Evolutionary conservation across 2,797 vertebrate genomes (phyloP), one percentile per base, ranked within the genome.

Genomic region (Fistularia tabacaria): DNA sequence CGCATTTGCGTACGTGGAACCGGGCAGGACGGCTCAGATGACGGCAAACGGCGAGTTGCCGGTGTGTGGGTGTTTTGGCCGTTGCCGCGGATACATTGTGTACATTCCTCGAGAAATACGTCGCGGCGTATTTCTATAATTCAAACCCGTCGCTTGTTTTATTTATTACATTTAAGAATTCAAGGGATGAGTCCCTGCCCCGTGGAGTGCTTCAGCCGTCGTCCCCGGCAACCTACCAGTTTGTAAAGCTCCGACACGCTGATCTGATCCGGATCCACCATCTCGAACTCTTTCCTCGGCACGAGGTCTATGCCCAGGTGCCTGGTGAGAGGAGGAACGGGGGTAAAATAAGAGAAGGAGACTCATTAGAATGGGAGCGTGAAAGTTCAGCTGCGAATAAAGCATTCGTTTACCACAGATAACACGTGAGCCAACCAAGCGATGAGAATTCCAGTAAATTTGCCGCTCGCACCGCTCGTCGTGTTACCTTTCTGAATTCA

Each of bases 211-310:
- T 56, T 64, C 10, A 45, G 69, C 36, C 67, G 59, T 38, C 63
- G 59, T 54, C 10, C 12, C 36, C 36, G 1, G 12, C 15, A 46
- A 78, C 81, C 6, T 82, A 98, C 97, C 95, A 99, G 94, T 91
- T 99, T 99, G 88, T 99, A 98, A 53, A 99, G 92, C 75, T 99
- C 97, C 37, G 97, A 97, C 68, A 98, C 90, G 54, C 97, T 99
- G 89, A 99, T 97, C 81, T 97, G 94, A 82, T 99, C 97, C 3
- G 94, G 92, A 82, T 99, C 97, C 84, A 98, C 95, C 81, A 97
- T 96, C 85, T 98, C 96, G 84, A 99, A 99, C 81, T 99, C 97
- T 80, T 98, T 99, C 57, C 97, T 94, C 66, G 97, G 97, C 65
- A 99, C 95, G 57, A 99, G 92, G 84, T 99, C 97, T 71, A 99